Conservation (phyloP, 2,888 invertebrate genomes). For the Chesias legatella region DNA sequence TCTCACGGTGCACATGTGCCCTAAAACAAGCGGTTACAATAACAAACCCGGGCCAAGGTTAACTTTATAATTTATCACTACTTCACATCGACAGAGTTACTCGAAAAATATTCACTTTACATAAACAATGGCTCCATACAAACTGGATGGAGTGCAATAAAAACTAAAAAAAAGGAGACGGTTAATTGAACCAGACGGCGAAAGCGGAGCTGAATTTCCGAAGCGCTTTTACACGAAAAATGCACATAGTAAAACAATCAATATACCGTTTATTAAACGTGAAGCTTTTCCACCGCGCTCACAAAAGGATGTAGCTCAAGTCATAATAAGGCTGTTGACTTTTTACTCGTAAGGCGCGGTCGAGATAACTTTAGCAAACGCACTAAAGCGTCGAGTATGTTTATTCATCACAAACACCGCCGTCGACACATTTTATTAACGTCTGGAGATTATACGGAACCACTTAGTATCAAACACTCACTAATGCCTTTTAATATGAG, state of each 20-base stretch:
- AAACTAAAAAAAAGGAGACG: conserved; percentile 27
- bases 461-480: conserved; percentile 33
- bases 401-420: conserved; percentile 68
- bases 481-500: conserved; percentile 37
- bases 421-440: conserved; percentile 61
- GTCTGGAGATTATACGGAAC: conserved; percentile 40
- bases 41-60: conserved; percentile 73
- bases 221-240: conserved; percentile 30
- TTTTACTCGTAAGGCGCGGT: conserved; percentile 62
- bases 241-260: conserved; percentile 25
- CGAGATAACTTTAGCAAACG: conserved; percentile 74
- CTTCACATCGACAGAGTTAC: conserved; percentile 65
- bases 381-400: conserved; percentile 55
- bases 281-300: conserved; percentile 4
- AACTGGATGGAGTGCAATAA: conserved; percentile 25
- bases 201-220: conserved; percentile 40
- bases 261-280: conserved; percentile 25
- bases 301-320: conserved; percentile 48
- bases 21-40: conserved; percentile 58
- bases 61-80: conserved; percentile 74
- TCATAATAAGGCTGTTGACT: conserved; percentile 66
- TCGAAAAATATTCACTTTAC: conserved; percentile 52
- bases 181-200: conserved; percentile 39
- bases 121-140: conserved; percentile 54
- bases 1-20: conserved; percentile 71